Base-by-base conservation (phyloP, 2,888 invertebrate species). In the Eupithecia subfuscata region DNA sequence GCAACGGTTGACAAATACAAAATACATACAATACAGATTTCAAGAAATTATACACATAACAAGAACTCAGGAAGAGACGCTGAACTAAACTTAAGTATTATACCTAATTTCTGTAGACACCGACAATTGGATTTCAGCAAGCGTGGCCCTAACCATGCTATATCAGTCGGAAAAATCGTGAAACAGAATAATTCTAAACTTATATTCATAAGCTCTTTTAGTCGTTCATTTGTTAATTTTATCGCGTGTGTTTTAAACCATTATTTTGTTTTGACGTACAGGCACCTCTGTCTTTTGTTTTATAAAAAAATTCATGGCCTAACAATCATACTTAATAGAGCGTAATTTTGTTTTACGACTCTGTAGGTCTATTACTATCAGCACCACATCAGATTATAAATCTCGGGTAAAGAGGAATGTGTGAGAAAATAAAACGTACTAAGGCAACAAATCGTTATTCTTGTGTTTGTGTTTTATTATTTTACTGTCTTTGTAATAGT, bases 351-450 rank as follows among this genome's bases (percentile, higher is more conserved):
- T 8, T 67, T 72, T 67, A 25, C 34, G 34, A 34, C 14, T 34
- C n/a, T n/a, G 22, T 64, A 64, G 73, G n/a, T 69, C 43, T 43
- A 25, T 69, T 45, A n/a, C 68, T 43, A 45, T 69, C 68, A 43
- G 14, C 43, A 69, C 22, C 40, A 60, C 14, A 16, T 43, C 22
- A 69, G 45, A 69, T 69, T 69, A 45, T 69, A 45, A 69, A 69
- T 69, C 45, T 45, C 14, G 45, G 45, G 43, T 22, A 45, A 16
- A 43, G 14, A 25, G 16, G 8, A 43, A 45, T 69, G 22, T 48
- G 69, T 30, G 25, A 34, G 60, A 60, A 60, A 63, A 64, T 71
- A 71, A 70, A 45, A 63, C 43, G 37, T 30, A 40, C 67, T 30
- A 40, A 56, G 18, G 22, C n/a, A 40, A 69, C 43, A 67, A 68